phyloP scores from a whole-genome alignment of 2,113 vertebrate genomes.

The Micromys minutus region DNA sequence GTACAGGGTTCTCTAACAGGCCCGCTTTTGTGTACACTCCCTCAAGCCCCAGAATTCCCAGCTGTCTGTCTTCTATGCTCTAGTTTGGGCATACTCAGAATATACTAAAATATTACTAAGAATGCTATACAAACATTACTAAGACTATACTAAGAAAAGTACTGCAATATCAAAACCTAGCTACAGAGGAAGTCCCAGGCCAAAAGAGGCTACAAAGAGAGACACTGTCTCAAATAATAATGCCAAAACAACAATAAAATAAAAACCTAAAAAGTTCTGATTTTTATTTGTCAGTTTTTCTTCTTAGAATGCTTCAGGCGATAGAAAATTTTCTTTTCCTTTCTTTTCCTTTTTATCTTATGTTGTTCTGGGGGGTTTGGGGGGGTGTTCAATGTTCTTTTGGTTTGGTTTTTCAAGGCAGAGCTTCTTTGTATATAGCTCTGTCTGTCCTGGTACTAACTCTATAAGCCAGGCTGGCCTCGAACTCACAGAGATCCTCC shows the following conservation, averaged over 20 bases:
- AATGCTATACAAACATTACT: no score
- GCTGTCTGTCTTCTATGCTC: neutral
- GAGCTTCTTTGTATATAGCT: neutral
- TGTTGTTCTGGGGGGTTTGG: neutral
- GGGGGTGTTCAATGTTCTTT: neutral
- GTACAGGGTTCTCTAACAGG: neutral
- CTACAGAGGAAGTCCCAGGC: neutral
- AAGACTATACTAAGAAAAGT: neutral
- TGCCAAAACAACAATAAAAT: neutral
- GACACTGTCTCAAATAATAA: neutral
- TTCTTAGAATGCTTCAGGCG: neutral
- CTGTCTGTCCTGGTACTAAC: neutral
- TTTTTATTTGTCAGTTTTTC: neutral
- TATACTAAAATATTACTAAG: no score
- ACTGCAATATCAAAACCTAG: neutral
- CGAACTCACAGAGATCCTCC: neutral
- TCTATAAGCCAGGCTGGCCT: neutral
- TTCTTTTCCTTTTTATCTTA: neutral
- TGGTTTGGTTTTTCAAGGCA: neutral
- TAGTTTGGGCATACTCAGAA: neutral
- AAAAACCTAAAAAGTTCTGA: neutral
- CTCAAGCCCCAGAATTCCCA: neutral
- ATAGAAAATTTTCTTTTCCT: neutral
- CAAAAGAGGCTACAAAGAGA: neutral
- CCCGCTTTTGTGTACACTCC: neutral